Evolutionary conservation across 2,113 vertebrate species (phyloP).

Genomic region (Sarotherodon lohbergeri): DNA sequence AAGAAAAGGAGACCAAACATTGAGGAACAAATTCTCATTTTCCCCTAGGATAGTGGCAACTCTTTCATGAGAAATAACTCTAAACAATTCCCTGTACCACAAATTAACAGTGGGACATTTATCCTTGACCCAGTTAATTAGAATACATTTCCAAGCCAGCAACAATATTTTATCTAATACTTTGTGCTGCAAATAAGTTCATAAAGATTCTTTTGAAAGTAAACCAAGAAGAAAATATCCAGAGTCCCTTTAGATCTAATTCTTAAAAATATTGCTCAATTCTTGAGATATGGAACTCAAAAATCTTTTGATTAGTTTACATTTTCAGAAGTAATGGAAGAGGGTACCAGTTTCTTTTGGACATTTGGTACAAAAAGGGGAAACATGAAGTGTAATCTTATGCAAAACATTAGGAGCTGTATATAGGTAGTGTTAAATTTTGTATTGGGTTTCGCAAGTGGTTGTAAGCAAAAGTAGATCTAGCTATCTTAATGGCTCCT

Average conservation of each 20-base stretch:
- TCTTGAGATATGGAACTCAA: background rate
- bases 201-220: background rate
- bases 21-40: background rate
- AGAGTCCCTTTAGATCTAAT: background rate
- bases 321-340: background rate
- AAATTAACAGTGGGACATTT: background rate
- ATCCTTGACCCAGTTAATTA: background rate
- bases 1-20: background rate
- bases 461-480: background rate
- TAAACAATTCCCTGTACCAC: background rate
- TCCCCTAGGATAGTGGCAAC: background rate
- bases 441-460: background rate
- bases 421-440: background rate
- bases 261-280: background rate
- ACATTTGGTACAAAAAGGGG: background rate
- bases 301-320: background rate
- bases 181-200: background rate
- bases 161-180: background rate
- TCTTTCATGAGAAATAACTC: background rate
- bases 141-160: background rate
- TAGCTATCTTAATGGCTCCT: background rate
- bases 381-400: background rate
- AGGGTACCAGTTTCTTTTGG: background rate
- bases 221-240: background rate
- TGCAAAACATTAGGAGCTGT: background rate